These are phyloP conservation scores for Petrophora chlorosata DNA, from an alignment of 2,888 invertebrate genomes.

Conservation along the genomic window DNA sequence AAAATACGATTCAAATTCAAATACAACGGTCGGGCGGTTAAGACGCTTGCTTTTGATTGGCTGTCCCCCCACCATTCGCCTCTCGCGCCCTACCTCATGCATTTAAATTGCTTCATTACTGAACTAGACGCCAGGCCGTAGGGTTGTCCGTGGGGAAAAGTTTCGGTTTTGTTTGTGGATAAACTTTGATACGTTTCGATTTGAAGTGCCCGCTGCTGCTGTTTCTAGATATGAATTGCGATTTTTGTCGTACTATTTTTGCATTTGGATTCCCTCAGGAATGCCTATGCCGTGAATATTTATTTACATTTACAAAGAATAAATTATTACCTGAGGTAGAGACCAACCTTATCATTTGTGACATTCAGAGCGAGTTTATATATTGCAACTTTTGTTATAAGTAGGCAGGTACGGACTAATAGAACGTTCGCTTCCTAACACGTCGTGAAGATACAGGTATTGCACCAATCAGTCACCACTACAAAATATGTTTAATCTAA, in stretches of 20 bases:
- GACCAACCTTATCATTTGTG: too few species aligned
- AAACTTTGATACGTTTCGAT: constrained; percentile 36
- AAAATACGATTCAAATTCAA: constrained; percentile 36
- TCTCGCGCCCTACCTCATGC: constrained; percentile 84
- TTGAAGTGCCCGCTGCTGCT: constrained; percentile 30
- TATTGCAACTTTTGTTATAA: too few species aligned
- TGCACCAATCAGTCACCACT: too few species aligned
- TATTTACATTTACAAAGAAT: too few species aligned
- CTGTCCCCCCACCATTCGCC: constrained; percentile 73
- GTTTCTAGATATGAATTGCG: constrained; percentile 40
- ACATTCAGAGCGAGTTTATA: too few species aligned
- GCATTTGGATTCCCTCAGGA: background rate
- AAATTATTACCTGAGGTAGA: too few species aligned
- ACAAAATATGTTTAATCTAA: too few species aligned
- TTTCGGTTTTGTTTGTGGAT: constrained; percentile 41
- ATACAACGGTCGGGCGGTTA: constrained; percentile 38
- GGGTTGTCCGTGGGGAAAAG: constrained; percentile 74
- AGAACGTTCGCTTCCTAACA: too few species aligned
- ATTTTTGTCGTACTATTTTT: constrained; percentile 7
- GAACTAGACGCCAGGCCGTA: constrained; percentile 76
- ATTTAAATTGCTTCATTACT: constrained; percentile 85
- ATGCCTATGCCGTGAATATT: too few species aligned
- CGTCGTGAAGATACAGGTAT: too few species aligned
- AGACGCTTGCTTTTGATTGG: constrained; percentile 43
- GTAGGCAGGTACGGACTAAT: too few species aligned